Base-by-base conservation (phyloP, 2,888 invertebrate species). In the Acrobasis repandana region DNA sequence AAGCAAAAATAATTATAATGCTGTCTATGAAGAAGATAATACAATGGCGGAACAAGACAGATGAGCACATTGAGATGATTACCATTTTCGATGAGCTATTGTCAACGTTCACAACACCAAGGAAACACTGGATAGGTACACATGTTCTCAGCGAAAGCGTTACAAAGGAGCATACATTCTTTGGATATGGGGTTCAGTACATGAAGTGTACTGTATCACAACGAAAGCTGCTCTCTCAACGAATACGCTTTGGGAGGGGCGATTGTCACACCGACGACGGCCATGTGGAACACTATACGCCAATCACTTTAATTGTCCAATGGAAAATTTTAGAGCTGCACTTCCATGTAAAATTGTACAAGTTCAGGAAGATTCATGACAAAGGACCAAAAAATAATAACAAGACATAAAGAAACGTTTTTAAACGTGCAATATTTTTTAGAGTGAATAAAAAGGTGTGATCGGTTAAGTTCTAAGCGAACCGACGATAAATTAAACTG, bases 211-310 rank as follows among this genome's bases (percentile, higher is more conserved):
- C 79, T 79, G 78, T 67, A 64, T 65, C 67, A 80, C 80, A 82
- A 71, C 64, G 69, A 80, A 83, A 82, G 83, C 85, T 70, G 79
- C 70, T 74, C 73, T 79, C 74, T 77, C 71, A 28, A 69, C 72
- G 75, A 81, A 79, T 80, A 87, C 86, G 86, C 80, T 85, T 88
- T 88, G 85, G 88, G 72, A 79, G 72, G 88, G 90, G 89, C 90
- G 89, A 86, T 87, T 80, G 88, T 88, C 83, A 89, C 88, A 83
- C 77, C 77, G 87, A 86, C 87, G 88, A 86, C 83, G 69, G 54
- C 63, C 62, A 68, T 72, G 71, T 72, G 67, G 65, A 66, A 70
- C 62, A 64, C 63, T 60, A 57, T 69, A 62, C 63, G 61, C 57
- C 58, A 54, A 46, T 64, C 59, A 62, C 58, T 56, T 52, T 49